Percentiles rank a stretch among this genome's conserved stretches.
These are phyloP conservation scores for Drosophila neutralis DNA, from an alignment of 2,888 invertebrate genomes.

Conservation along the genomic window DNA sequence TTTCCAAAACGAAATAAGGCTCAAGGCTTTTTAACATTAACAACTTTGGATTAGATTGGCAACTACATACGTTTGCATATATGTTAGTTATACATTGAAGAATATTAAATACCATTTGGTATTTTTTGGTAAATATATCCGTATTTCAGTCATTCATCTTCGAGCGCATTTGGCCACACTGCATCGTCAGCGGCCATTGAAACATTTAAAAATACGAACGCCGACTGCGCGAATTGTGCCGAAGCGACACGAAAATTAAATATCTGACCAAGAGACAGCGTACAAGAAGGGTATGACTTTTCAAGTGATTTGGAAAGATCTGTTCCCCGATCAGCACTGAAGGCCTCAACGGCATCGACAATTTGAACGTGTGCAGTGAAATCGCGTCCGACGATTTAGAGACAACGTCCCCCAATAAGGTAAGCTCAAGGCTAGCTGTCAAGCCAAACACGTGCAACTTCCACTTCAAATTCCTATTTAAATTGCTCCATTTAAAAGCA, in stretches of 20 bases:
- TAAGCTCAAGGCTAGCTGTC: neutral
- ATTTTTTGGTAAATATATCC: conserved; percentile 5
- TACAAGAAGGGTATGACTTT: conserved; percentile 30
- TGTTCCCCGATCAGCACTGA: conserved; percentile 21
- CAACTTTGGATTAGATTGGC: no score
- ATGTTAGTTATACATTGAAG: no score
- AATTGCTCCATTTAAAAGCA: neutral
- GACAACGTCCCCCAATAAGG: conserved; percentile 18
- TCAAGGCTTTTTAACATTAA: no score
- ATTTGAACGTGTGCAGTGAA: neutral
- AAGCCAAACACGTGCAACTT: no score
- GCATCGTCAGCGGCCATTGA: neutral
- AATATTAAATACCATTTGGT: neutral
- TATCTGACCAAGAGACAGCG: conserved; percentile 51
- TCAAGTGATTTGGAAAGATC: conserved; percentile 20
- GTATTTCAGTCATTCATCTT: neutral
- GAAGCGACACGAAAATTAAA: conserved; percentile 35
- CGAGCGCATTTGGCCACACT: conserved; percentile 9
- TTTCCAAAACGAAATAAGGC: no score
- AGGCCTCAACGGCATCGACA: neutral
- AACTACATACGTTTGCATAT: no score
- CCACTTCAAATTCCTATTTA: neutral
- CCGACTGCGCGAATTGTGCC: neutral
- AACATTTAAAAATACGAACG: conserved; percentile 14
- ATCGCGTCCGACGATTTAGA: neutral